Base-by-base conservation (phyloP, 2,888 invertebrate genomes). In the Ochropacha duplaris region DNA sequence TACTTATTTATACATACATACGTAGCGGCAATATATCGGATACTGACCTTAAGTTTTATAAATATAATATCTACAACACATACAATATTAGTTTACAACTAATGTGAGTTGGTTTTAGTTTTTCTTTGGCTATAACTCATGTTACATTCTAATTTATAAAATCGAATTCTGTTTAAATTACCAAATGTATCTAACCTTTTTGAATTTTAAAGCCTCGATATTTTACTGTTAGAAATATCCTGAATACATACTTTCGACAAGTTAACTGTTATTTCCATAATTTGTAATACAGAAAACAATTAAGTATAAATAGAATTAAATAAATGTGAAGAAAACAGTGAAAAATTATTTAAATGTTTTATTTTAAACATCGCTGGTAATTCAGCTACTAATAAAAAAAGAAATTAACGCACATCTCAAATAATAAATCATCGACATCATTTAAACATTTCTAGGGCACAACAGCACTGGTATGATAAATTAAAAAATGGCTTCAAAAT, bases 71-170 rank as follows among this genome's bases (percentile, higher is more conserved):
- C 36, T 49, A 44, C 12, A 31, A 39, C 14, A 49, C 60, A 62
- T 60, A 67, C 61, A 61, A 55, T 19, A 9, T 19, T n/a, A 44
- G 2, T 5, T 36, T 39, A 54, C 57, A 55, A 57, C 58, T 62
- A 66, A 72, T 79, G 73, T 74, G 79, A 76, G 73, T 57, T 64
- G 16, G 34, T 59, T 57, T 59, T 60, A 65, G 55, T 65, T 64
- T 52, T 60, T 83, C 82, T 83, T 83, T 81, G 84, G 84, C 69
- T 72, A 72, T 63, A 55, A 65, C 66, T 64, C 62, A 66, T 31
- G 2, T 19, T 19, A 54, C 8, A 50, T 55, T 54, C 28, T 24
- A 58, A 49, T 24, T 39, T 31, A 49, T 26, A 31, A 19, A 56
- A 56, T 24, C 24, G 12, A 31, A 31, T 31, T 9, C 28, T 31